Evolutionary conservation across 64 coral and sea anemone genomes (phyloP), one percentile per base, ranked within the genome.

Genomic region (Montipora capricornis): DNA sequence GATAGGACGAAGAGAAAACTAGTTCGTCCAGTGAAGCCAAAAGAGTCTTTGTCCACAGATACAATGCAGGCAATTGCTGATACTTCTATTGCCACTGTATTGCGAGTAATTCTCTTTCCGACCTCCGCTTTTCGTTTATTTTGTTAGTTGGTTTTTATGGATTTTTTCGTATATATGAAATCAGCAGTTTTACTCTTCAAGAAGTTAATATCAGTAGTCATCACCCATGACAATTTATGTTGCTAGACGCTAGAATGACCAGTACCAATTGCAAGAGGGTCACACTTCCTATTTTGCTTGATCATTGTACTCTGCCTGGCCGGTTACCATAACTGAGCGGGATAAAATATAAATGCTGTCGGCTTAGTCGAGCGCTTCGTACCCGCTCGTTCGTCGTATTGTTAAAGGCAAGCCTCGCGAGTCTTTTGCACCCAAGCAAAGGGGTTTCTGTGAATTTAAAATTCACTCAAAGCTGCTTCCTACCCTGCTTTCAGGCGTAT

Each of bases 91-190:
- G 0, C 26, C 26, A 26, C 26, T 26, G 1, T 55, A 9, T 55
- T 55, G 0, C 52, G 52, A 55, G 52, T 2, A 55, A n/a, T 24
- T 51, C 3, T 76, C 47, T 93, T 20, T 73, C 83, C 48, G 68
- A 47, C 15, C 44, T 94, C 37, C 58, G 94, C 51, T 89, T 92
- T 73, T 73, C 89, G 60, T 89, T 96, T 59, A 82, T 91, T 29
- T 46, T 92, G 1, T 62, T 96, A 15, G 95, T 92, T 5, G 77
- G 78, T 19, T 95, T 82, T 13, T 92, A 75, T 44, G 22, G 90
- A 8, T 55, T 55, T 55, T 55, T 55, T 55, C 52, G 52, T 9
- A 55, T 55, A 9, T 0, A 55, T 9, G 52, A 55, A 55, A 55
- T 55, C 52, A 55, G 52, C 52, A 9, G 52, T 55, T 55, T 55